Evolutionary conservation across 2,113 vertebrate species (phyloP), one percentile per base, ranked within the genome.

Genomic region (Sinocyclocheilus anshuiensis): DNA sequence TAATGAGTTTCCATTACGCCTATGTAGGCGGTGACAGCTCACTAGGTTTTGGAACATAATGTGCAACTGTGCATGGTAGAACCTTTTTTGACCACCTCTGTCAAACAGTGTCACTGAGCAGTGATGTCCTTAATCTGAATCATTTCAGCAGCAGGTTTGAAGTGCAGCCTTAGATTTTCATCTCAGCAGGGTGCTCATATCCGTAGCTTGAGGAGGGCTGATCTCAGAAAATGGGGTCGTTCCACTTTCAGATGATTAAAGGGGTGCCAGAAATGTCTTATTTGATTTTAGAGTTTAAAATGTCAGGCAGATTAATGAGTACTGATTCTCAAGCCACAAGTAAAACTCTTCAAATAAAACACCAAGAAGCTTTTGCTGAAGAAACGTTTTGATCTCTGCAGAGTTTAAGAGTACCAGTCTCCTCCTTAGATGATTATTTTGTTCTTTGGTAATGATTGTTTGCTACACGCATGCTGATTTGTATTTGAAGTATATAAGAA

Each of bases 71-170:
- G 2, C 22, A 61, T 61, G 22, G 3, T 80, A 22, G 16, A 20
- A 22, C 5, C 12, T 76, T 24, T n/a, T 48, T 50, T 50, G 78
- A 71, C 72, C 10, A 39, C 5, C 9, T 39, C 9, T 39, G 10
- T 59, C 12, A 5, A 36, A 59, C 77, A 42, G 33, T 16, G 48
- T 77, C 76, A 33, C 45, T 24, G 48, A 77, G 26, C 76, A 55
- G 16, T 2, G 24, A 59, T 86, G 90, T 67, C 85, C 75, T 74
- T 91, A 92, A 93, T 94, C 92, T 74, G 3, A 63, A 67, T 75
- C 89, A 89, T 91, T 91, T 87, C 77, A 81, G 90, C 26, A 55
- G 53, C 65, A 39, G 84, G 77, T 78, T 33, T 81, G 61, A 61
- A 61, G 53, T 7, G 6, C 12, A 45, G 13, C 59, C 78, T 81